Percentiles rank a stretch among this genome's conserved stretches.
These are phyloP conservation scores for Cheilosia scutellata DNA, from an alignment of 2,888 invertebrate genomes.

Conservation along the genomic window DNA sequence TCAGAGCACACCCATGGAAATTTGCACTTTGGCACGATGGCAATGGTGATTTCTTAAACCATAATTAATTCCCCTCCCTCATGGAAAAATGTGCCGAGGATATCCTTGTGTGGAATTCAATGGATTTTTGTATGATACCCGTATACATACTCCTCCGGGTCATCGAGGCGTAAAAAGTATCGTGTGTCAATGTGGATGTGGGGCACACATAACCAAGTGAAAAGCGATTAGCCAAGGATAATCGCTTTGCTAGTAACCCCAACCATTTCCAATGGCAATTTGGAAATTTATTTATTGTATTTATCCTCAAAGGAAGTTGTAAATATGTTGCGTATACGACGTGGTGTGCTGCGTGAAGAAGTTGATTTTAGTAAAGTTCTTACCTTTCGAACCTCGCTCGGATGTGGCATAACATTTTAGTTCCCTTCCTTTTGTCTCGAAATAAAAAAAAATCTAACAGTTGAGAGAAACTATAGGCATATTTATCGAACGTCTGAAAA, in stretches of 20 bases:
- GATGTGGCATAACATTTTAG: no score
- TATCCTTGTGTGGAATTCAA: constrained; percentile 46
- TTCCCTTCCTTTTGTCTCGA: no score
- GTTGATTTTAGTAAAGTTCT: background rate
- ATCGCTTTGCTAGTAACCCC: constrained; percentile 54
- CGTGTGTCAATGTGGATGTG: background rate
- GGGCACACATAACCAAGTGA: background rate
- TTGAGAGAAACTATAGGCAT: no score
- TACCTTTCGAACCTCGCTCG: no score
- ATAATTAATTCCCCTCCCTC: constrained; percentile 39
- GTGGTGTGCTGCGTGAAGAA: background rate
- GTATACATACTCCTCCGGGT: no score
- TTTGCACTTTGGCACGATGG: constrained; percentile 26
- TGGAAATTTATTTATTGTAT: constrained; percentile 20
- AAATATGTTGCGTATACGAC: background rate
- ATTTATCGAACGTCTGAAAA: no score
- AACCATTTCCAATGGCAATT: constrained; percentile 23
- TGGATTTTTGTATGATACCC: constrained; percentile 41
- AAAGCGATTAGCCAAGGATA: constrained; percentile 68
- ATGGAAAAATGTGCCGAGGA: constrained; percentile 5
- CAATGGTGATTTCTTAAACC: constrained; percentile 44
- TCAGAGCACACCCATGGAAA: constrained; percentile 29
- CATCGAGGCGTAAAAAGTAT: background rate
- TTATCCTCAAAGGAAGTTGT: constrained; percentile 9
- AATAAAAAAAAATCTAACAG: no score